Evolutionary conservation across 2,113 vertebrate genomes (phyloP).

Genomic region (Zosterops japonicus): DNA sequence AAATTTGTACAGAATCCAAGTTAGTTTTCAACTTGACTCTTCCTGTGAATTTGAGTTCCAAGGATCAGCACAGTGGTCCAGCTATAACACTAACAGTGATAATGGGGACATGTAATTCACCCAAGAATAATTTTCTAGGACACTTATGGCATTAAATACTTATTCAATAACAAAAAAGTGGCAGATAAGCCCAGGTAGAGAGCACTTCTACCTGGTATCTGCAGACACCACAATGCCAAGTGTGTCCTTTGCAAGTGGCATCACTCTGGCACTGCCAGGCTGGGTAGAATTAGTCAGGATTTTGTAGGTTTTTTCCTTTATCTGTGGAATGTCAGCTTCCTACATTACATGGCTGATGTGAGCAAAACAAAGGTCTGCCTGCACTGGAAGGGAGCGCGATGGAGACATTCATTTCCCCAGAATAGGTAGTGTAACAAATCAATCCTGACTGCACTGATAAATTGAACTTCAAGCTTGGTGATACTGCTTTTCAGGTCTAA

Average conservation of each 20-base stretch:
- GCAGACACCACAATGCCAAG: not conserved
- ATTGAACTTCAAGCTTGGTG: conserved; percentile 54
- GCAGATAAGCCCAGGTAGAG: not conserved
- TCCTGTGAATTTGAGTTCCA: not conserved
- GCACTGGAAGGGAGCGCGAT: conserved; percentile 24
- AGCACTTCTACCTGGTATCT: not conserved
- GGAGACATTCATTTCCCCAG: conserved; percentile 60
- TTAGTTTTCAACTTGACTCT: not conserved
- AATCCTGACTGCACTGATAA: conserved; percentile 55
- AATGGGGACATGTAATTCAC: not conserved
- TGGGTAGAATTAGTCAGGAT: conserved; percentile 28
- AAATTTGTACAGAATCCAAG: not conserved
- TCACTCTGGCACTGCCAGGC: not conserved
- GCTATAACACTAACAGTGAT: not conserved
- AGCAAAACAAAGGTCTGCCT: conserved; percentile 63
- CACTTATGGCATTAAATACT: not conserved
- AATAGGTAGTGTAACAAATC: conserved; percentile 54
- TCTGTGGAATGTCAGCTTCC: conserved; percentile 52
- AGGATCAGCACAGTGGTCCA: not conserved
- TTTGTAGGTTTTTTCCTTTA: conserved; percentile 43
- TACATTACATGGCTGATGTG: conserved; percentile 59
- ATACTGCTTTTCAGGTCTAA: conserved; percentile 59
- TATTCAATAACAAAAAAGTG: not conserved
- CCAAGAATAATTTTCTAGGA: not conserved
- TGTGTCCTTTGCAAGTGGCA: not conserved